Percentiles rank a stretch among this genome's conserved stretches.
Conservation (phyloP, 2,797 vertebrate species). For the Prionace glauca region DNA sequence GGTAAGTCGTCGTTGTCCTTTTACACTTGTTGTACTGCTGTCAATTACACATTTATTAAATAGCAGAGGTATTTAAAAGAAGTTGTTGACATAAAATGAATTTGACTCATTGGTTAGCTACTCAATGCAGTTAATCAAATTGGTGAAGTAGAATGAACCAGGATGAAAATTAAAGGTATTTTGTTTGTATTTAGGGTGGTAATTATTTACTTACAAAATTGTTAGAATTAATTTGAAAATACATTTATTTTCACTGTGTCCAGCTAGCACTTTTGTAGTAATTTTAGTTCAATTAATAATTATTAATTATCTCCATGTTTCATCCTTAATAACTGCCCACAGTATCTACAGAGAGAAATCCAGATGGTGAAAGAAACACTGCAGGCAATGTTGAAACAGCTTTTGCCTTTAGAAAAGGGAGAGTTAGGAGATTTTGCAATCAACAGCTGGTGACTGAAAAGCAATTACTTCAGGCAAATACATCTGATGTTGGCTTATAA, state of each 20-base stretch:
- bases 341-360: slow-evolving; percentile 73
- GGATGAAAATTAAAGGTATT: background rate
- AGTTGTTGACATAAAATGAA: background rate
- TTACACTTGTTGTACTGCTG: background rate
- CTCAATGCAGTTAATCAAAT: background rate
- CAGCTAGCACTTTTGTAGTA: slow-evolving; percentile 60
- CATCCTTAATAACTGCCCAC: slow-evolving; percentile 72
- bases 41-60: background rate
- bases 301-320: slow-evolving; percentile 55
- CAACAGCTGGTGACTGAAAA: slow-evolving; percentile 68
- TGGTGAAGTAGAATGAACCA: background rate
- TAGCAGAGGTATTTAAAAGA: background rate
- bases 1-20: background rate
- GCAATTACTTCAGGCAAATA: slow-evolving; percentile 47
- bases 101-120: background rate
- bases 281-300: slow-evolving; percentile 56
- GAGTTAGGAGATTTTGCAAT: slow-evolving; percentile 67
- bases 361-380: slow-evolving; percentile 78
- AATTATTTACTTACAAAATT: slow-evolving; percentile 75
- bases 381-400: slow-evolving; percentile 69
- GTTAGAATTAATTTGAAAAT: slow-evolving; percentile 67
- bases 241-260: slow-evolving; percentile 58
- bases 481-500: slow-evolving; percentile 41
- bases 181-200: slow-evolving; percentile 42
- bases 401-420: slow-evolving; percentile 57